Conservation (phyloP, 2,113 vertebrate genomes). For the Acanthisitta chloris region DNA sequence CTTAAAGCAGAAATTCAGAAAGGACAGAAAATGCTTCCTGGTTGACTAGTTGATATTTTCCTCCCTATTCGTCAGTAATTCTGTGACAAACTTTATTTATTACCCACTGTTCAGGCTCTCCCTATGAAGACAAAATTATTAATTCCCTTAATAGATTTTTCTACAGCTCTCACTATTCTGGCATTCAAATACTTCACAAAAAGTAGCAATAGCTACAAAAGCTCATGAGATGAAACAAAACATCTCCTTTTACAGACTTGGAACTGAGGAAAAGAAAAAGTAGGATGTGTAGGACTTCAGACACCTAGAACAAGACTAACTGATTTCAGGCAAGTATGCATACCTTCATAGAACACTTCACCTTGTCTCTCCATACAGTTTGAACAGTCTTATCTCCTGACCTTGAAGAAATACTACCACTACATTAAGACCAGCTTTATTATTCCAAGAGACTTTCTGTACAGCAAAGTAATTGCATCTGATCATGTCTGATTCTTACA, state of each 20-base stretch:
- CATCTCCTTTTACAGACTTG: neutral
- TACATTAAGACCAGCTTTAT: neutral
- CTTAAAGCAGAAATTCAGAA: neutral
- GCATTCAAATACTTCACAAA: neutral
- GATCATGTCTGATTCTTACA: neutral
- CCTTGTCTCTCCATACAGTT: neutral
- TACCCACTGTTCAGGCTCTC: neutral
- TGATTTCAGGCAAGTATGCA: rapidly evolving
- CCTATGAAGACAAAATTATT: neutral
- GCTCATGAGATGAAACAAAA: neutral
- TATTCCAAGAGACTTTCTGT: neutral
- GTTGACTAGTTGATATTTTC: neutral
- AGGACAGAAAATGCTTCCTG: neutral
- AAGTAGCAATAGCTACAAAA: neutral
- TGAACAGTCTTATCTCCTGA: neutral
- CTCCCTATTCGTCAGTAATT: neutral
- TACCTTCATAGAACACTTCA: neutral
- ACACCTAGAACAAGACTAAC: neutral
- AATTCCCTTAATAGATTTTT: neutral
- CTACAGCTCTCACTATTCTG: neutral
- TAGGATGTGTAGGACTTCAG: neutral
- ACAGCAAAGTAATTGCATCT: neutral
- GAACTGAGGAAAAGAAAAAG: neutral
- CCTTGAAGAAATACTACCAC: neutral
- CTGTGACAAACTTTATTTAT: neutral